Percentiles rank a stretch among this genome's conserved stretches.
phyloP scores from a whole-genome alignment of 2,797 vertebrate genomes.

The Spinus pinus region DNA sequence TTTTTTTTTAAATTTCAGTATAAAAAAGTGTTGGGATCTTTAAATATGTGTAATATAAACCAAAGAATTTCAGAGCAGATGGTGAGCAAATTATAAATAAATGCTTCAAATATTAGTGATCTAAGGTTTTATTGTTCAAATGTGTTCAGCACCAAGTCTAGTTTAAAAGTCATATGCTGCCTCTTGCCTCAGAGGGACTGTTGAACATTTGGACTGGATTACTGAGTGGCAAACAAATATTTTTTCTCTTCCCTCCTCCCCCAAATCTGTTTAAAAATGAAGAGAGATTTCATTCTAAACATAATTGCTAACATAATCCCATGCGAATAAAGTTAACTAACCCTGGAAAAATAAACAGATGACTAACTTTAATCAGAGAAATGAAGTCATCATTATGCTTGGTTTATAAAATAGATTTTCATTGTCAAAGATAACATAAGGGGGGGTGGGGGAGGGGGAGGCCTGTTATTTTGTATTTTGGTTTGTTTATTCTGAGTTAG shows the following conservation, averaged over 20 bases:
- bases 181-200: slow-evolving; percentile 40
- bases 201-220: slow-evolving; percentile 73
- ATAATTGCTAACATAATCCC: slow-evolving; percentile 85
- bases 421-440: slow-evolving; percentile 61
- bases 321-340: slow-evolving; percentile 88
- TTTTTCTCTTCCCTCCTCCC: slow-evolving; percentile 76
- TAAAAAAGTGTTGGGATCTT: background rate
- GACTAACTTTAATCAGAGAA: slow-evolving; percentile 89
- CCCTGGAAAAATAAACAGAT: slow-evolving; percentile 91
- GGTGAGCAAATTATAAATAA: slow-evolving; percentile 56
- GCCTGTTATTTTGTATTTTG: slow-evolving; percentile 40
- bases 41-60: background rate
- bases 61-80: slow-evolving; percentile 20
- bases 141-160: slow-evolving; percentile 73
- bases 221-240: slow-evolving; percentile 77
- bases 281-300: slow-evolving; percentile 72
- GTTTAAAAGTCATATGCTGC: slow-evolving; percentile 77
- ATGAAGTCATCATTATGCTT: slow-evolving; percentile 92
- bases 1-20: background rate
- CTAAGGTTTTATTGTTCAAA: slow-evolving; percentile 61
- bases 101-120: slow-evolving; percentile 56
- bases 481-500: slow-evolving; percentile 53
- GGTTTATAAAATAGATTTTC: slow-evolving; percentile 83
- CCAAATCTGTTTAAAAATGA: slow-evolving; percentile 52
- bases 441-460: background rate